Evolutionary conservation across 2,888 invertebrate genomes (phyloP), one percentile per base, ranked within the genome.

Genomic region (Neoitamus cyanurus): DNA sequence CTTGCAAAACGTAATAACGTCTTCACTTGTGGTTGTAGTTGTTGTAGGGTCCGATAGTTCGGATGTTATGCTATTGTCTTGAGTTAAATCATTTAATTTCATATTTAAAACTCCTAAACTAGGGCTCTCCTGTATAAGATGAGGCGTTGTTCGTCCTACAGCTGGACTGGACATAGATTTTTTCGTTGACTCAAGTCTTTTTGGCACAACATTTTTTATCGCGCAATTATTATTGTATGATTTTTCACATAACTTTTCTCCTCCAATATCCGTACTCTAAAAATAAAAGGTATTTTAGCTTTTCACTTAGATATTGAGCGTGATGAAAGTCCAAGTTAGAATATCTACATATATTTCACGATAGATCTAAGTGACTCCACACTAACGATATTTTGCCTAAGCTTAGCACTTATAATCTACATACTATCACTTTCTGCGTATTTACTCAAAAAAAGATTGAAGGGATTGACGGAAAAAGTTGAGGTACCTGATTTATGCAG

Each of bases 101-200:
- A 87, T 87, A 84, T 84, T 87, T 9, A 88, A 75, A 0, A 88
- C 85, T 72, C 90, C 89, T 90, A 91, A 90, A 87, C 91, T 91
- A 68, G 90, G 90, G 30, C 91, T 91, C 86, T 91, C 91, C 78
- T 89, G 89, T 86, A 91, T 88, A 83, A 89, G 85, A 80, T 89
- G 88, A 83, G 88, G 87, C 84, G 89, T 85, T 83, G 88, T 88
- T 2, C 88, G 88, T 2, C 89, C 90, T 72, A 91, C 90, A n/a
- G 90, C 88, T 58, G 91, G 90, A 87, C 90, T 91, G 42, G 91
- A 91, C 89, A 91, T 89, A 70, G 91, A 91, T 88, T 91, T 91
- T 86, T 90, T 90, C 85, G 88, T 89, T 86, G 89, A 88, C 86
- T 91, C 91, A 84, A 91, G 87, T n/a, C 89, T 88, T 85, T 90